Conservation (phyloP, 2,888 invertebrate genomes). For the Sericinus montela region DNA sequence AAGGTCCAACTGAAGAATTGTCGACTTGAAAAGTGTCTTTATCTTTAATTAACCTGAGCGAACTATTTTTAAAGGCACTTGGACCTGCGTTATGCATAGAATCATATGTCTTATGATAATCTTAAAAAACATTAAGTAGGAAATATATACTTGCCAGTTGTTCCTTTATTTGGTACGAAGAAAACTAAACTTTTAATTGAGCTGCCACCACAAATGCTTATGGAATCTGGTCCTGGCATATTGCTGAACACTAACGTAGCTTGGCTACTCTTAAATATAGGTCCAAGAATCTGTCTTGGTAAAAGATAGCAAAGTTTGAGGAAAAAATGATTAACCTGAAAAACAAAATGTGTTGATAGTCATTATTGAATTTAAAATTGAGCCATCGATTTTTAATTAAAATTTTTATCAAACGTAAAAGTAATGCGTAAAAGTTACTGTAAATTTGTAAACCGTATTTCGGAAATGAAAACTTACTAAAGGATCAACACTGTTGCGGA, state of each 20-base stretch:
- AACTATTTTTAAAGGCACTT: no score
- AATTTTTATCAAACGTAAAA: no score
- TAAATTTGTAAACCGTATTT: no score
- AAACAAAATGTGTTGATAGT: slow-evolving; percentile 13
- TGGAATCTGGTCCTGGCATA: slow-evolving; percentile 63
- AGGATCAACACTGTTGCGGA: slow-evolving; percentile 60
- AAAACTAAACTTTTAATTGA: slow-evolving; percentile 64
- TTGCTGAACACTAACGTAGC: slow-evolving; percentile 75
- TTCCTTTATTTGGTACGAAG: slow-evolving; percentile 73
- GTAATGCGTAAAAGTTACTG: no score
- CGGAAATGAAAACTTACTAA: slow-evolving; percentile 43
- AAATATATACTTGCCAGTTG: slow-evolving; percentile 49
- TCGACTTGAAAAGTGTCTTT: no score
- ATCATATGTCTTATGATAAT: no score
- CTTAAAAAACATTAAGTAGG: no score
- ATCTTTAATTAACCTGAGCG: no score
- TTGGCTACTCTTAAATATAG: slow-evolving; percentile 56
- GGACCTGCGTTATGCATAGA: no score
- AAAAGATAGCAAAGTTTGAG: slow-evolving; percentile 60
- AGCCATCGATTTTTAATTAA: no score
- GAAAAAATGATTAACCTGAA: slow-evolving; percentile 66
- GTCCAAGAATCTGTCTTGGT: slow-evolving; percentile 55
- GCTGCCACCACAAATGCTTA: slow-evolving; percentile 57
- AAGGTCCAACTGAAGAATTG: no score
- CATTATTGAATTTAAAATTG: no score